Percentiles rank a stretch among this genome's conserved stretches.
phyloP scores from a whole-genome alignment of 2,888 invertebrate genomes.

The Apeira syringaria region DNA sequence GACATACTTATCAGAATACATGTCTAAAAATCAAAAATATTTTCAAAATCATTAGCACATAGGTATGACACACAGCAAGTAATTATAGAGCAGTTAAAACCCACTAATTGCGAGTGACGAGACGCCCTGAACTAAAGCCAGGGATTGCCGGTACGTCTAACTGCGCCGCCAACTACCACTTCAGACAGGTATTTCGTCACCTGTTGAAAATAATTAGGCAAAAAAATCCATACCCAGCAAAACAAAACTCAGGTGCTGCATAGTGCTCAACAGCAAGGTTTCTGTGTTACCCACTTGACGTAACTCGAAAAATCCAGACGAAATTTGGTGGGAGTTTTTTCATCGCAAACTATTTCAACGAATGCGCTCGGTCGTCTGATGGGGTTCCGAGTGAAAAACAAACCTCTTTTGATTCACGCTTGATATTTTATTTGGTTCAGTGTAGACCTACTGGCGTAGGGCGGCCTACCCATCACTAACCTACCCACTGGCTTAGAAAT shows the following conservation, averaged over 20 bases:
- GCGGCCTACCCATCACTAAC: too few species aligned
- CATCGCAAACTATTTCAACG: slow-evolving; percentile 56
- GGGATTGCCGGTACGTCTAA: slow-evolving; percentile 56
- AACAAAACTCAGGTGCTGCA: slow-evolving; percentile 76
- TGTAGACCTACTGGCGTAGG: not conserved
- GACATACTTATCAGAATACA: too few species aligned
- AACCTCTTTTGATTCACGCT: slow-evolving; percentile 41
- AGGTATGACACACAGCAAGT: too few species aligned
- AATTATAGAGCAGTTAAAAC: slow-evolving; percentile 47
- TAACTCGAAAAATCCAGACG: slow-evolving; percentile 47
- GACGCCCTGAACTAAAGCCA: slow-evolving; percentile 60
- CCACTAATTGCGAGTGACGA: slow-evolving; percentile 73
- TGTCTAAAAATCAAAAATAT: too few species aligned
- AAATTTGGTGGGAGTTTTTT: slow-evolving; percentile 55
- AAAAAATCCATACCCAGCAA: slow-evolving; percentile 74
- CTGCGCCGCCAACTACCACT: slow-evolving; percentile 47
- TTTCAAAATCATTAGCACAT: too few species aligned
- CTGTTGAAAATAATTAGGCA: slow-evolving; percentile 84
- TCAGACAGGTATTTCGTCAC: slow-evolving; percentile 80
- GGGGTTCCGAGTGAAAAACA: slow-evolving; percentile 53
- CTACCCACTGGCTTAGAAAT: too few species aligned
- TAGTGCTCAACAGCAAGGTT: slow-evolving; percentile 61
- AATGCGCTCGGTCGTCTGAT: slow-evolving; percentile 53
- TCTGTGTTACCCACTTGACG: slow-evolving; percentile 69
- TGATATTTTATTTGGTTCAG: slow-evolving; percentile 26